Evolutionary conservation across 2,113 vertebrate species (phyloP), one percentile per base, ranked within the genome.

Genomic region (Micronycteris hirsuta): DNA sequence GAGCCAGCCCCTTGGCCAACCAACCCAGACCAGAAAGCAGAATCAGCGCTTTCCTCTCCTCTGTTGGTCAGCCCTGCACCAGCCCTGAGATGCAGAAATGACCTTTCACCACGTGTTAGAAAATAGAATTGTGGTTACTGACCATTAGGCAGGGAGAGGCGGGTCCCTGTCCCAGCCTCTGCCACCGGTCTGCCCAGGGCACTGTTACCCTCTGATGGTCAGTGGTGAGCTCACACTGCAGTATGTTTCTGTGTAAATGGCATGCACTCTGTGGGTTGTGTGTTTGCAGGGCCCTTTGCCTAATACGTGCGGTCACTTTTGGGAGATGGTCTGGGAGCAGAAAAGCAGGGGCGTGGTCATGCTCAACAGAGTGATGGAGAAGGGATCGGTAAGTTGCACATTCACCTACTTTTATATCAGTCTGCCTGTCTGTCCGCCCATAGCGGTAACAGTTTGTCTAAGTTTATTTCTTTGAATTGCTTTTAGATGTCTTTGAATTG

Each of bases 321-420:
- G 99, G 99, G 99, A 99, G 98, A 99, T 99, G 99, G 99, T 99
- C 95, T 99, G 99, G 99, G 99, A 99, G 97, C 99, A 99, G 98
- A 99, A 98, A 96, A 99, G 98, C 97, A 98, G 98, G 36, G 99
- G 99, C 17, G 99, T 99, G 10, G 99, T 99, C 97, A 99, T 99
- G 99, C 99, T 99, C 95, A 99, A 99, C 99, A 98, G 99, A 89
- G 99, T 99, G 97, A 99, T 99, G 96, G 99, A 99, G 98, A 99
- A 99, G 98, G 99, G 99, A 97, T 99, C 99, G 17, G 99, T 99
- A 98, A 99, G 99, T 98, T 63, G 4, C 0, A 0, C 8, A 2
- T 41, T 84, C 4, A 3, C 24, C 82, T 0, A 20, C 54, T 82
- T 13, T 1, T 41, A 7, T 9, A 6, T 36, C 36, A 0, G 10